phyloP scores from a whole-genome alignment of 1,140 invertebrate genomes.

The Bombus confusus region DNA sequence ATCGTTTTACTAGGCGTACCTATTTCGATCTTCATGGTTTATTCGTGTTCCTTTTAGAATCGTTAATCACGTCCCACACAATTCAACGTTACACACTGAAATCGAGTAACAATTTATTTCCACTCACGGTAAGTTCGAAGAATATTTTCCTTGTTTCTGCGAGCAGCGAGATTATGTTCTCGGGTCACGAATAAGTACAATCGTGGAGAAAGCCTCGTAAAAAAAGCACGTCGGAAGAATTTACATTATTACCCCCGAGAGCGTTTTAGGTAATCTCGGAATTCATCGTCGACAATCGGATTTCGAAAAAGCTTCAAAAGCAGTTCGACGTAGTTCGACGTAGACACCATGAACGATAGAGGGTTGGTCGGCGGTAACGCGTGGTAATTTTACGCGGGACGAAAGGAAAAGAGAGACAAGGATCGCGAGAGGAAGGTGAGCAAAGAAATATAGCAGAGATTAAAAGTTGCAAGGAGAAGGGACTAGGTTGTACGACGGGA shows the following conservation, averaged over 20 bases:
- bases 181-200: slow-evolving; percentile 60
- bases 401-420: neutral
- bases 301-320: slow-evolving; percentile 40
- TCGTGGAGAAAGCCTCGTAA: slow-evolving; percentile 58
- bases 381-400: slow-evolving; percentile 34
- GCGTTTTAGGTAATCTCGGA: slow-evolving; percentile 61
- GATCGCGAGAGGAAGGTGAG: neutral
- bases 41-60: neutral
- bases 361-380: neutral
- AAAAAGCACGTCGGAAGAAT: slow-evolving; percentile 61
- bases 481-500: slow-evolving; percentile 31
- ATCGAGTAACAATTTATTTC: slow-evolving; percentile 11
- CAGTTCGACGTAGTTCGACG: neutral
- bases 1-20: slow-evolving; percentile 2
- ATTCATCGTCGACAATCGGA: slow-evolving; percentile 64
- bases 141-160: slow-evolving; percentile 30
- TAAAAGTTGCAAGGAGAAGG: slow-evolving; percentile 68
- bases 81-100: neutral
- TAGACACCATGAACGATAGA: neutral
- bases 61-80: slow-evolving; percentile 11
- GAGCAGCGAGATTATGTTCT: slow-evolving; percentile 50
- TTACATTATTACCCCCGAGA: slow-evolving; percentile 60
- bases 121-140: neutral
- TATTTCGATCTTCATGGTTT: too few relatives aligned
- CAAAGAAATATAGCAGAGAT: slow-evolving; percentile 66